Evolutionary conservation across 2,888 invertebrate species (phyloP), one percentile per base, ranked within the genome.

Genomic region (Andrena flavipes): DNA sequence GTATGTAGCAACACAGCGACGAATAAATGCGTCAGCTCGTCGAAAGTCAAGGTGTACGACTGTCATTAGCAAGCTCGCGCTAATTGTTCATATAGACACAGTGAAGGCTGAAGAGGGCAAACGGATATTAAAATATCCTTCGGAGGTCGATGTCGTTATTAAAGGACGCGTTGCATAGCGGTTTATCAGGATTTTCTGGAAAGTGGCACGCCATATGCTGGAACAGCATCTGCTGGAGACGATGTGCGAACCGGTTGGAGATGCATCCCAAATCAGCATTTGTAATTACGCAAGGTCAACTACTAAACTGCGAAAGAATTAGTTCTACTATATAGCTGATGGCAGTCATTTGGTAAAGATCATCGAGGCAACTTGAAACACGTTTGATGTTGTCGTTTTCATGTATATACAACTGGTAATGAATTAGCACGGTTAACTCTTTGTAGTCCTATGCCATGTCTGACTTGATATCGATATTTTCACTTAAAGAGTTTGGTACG

Each of bases 161-260:
- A 26, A 42, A 71, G 70, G 68, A 76, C 76, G 48, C 62, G 80
- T 73, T 84, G 87, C 71, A 76, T 88, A 88, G 86, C 89, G 84
- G 86, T 84, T 74, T 79, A 83, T 74, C 82, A 42, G 74, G 48
- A 82, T 84, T 84, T 86, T 79, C 76, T 73, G 82, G 73, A 85
- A 91, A 91, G 91, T 91, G 81, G 91, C 88, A 91, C 91, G 77
- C 90, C 91, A 91, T 87, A 89, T 91, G 91, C 84, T 80, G 63
- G 76, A 49, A 23, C 56, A 86, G 75, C 91, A 91, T 90, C 87
- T 91, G 91, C 88, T 77, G 81, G 84, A 87, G 82, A 87, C 84
- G 86, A 85, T 79, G 83, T 73, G 62, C 54, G 68, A 74, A 82
- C 64, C 65, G 76, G 70, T 81, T 70, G 76, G 65, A 77, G 51